Evolutionary conservation across 2,113 vertebrate genomes (phyloP).

Genomic region (Alaudala cheleensis): DNA sequence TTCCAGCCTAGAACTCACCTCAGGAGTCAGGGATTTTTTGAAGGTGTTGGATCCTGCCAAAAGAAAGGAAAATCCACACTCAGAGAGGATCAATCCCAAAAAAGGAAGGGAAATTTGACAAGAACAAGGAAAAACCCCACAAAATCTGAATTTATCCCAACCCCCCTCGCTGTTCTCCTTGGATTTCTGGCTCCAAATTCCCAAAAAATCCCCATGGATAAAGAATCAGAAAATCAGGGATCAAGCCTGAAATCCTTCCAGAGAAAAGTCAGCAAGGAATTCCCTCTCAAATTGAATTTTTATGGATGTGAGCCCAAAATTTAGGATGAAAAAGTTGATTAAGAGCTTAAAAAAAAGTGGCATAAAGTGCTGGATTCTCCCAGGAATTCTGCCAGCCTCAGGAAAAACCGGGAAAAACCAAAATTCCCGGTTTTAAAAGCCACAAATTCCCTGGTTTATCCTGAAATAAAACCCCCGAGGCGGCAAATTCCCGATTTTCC

Average conservation of each 20-base stretch:
- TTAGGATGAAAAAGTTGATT: accelerated
- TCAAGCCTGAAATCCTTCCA: accelerated
- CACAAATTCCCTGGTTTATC: accelerated
- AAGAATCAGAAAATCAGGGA: accelerated
- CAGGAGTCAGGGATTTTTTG: slow-evolving; percentile 64
- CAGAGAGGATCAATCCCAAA: background rate
- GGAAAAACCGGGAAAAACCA: background rate
- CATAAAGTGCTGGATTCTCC: accelerated
- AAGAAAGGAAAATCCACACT: background rate
- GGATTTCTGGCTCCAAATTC: background rate
- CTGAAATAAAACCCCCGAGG: accelerated
- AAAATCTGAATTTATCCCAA: background rate
- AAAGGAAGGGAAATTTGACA: too few species aligned
- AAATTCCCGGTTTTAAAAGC: accelerated
- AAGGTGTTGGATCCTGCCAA: slow-evolving; percentile 53
- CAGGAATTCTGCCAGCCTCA: accelerated
- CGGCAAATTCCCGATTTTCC: background rate
- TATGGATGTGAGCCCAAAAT: background rate
- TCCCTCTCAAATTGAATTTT: background rate
- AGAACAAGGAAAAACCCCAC: background rate
- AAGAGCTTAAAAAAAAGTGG: accelerated
- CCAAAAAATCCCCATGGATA: accelerated
- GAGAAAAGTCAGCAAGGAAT: accelerated
- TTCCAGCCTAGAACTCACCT: slow-evolving; percentile 54
- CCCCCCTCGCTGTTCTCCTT: accelerated